Percentiles rank a stretch among this genome's conserved stretches.
Conservation (phyloP, 2,888 invertebrate genomes). For the Steinernema carpocapsae region DNA sequence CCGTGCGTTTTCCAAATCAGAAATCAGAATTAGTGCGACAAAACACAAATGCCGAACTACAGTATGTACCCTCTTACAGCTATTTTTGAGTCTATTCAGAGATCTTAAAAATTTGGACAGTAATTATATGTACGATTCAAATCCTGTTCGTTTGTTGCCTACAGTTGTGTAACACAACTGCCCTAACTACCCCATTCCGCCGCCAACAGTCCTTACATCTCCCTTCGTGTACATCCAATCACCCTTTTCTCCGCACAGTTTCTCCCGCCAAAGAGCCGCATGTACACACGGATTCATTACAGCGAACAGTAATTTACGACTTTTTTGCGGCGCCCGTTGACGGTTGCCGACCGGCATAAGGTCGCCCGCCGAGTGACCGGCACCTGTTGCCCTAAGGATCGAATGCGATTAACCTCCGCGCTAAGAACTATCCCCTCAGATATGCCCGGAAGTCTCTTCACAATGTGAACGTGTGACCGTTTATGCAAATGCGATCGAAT, state of each 20-base stretch:
- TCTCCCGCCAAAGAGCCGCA: neutral
- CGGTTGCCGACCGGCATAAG: conserved; percentile 2
- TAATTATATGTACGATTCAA: too few relatives aligned
- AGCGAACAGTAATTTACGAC: conserved; percentile 30
- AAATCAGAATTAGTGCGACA: too few relatives aligned
- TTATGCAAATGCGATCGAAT: conserved; percentile 27
- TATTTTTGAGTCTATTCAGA: too few relatives aligned
- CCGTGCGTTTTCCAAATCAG: too few relatives aligned
- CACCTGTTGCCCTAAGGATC: conserved; percentile 28
- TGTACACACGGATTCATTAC: conserved; percentile 25
- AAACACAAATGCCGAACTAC: too few relatives aligned
- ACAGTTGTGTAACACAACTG: neutral
- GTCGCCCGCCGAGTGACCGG: conserved; percentile 27
- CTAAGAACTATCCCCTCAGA: conserved; percentile 24
- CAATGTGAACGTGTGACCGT: neutral
- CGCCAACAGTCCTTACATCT: neutral
- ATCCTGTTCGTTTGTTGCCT: neutral
- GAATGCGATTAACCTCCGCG: neutral
- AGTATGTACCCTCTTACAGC: too few relatives aligned
- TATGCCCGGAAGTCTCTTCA: neutral
- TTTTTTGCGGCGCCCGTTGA: conserved; percentile 25
- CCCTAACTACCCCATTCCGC: neutral
- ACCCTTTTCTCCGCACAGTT: neutral
- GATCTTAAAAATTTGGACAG: too few relatives aligned
- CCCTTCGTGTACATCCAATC: neutral